A percentile compares a stretch with the other conserved stretches of the same genome.
phyloP scores from a whole-genome alignment of 2,888 invertebrate genomes.

The Drosophila peninsularis region DNA sequence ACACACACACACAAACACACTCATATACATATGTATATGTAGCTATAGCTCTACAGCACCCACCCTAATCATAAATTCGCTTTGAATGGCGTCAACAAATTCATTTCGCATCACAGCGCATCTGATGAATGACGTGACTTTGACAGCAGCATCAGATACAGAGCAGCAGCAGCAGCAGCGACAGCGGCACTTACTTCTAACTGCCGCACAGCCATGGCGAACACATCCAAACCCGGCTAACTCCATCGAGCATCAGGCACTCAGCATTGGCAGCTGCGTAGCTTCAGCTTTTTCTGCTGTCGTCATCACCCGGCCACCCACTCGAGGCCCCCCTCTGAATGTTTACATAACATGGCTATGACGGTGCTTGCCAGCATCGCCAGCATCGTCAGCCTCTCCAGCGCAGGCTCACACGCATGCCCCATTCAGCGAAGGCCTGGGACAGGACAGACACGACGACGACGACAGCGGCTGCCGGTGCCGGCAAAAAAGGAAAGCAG shows the following conservation, averaged over 20 bases:
- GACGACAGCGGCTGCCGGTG: conserved; percentile 30
- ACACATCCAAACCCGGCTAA: conserved; percentile 23
- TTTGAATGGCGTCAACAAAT: conserved; percentile 68
- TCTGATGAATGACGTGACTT: conserved; percentile 73
- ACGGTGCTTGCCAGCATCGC: conserved; percentile 26
- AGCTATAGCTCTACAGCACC: neutral
- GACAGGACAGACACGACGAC: conserved; percentile 20
- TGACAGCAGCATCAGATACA: conserved; percentile 41
- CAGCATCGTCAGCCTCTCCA: conserved; percentile 8
- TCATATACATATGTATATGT: too few species aligned
- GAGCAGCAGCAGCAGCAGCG: conserved; percentile 21
- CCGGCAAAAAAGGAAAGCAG: conserved; percentile 52
- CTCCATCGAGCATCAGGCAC: conserved; percentile 55
- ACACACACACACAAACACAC: conserved; percentile 1
- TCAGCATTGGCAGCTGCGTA: conserved; percentile 50
- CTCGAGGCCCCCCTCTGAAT: conserved; percentile 16
- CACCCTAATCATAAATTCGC: conserved; percentile 44
- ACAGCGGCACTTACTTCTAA: neutral
- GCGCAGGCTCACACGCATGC: conserved; percentile 57
- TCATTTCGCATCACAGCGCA: conserved; percentile 69
- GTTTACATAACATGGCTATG: conserved; percentile 70
- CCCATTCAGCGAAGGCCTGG: conserved; percentile 32
- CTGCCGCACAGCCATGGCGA: conserved; percentile 19
- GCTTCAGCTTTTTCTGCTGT: conserved; percentile 36
- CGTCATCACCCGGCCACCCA: conserved; percentile 32